Evolutionary conservation across 2,888 invertebrate species (phyloP).

Genomic region (Neoitamus cyanurus): DNA sequence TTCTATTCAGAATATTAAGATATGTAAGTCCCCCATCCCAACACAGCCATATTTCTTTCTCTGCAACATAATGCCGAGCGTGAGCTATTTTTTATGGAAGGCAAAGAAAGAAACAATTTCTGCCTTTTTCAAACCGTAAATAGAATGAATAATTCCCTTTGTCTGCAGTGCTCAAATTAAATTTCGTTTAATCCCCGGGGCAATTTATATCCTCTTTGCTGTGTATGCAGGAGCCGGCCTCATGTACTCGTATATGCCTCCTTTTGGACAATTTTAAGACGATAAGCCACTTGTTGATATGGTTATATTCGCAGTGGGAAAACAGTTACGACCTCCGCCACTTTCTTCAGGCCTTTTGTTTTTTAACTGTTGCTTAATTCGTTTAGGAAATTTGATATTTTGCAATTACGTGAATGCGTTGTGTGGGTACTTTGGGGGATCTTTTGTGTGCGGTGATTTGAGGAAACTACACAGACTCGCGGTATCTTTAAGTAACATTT

Average conservation of each 20-base stretch:
- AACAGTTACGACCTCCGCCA: neutral
- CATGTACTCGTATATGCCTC: neutral
- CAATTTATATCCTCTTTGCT: neutral
- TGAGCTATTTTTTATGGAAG: neutral
- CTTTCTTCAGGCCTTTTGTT: neutral
- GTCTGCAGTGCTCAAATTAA: conserved; percentile 1
- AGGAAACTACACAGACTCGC: neutral
- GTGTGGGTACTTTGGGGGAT: neutral
- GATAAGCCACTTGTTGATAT: conserved; percentile 5
- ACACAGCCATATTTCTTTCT: neutral
- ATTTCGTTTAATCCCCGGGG: neutral
- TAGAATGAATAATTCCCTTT: neutral
- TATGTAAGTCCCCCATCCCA: neutral
- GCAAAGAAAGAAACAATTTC: neutral
- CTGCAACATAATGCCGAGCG: neutral
- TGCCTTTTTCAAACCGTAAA: neutral
- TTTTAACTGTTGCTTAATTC: neutral
- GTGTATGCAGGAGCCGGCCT: neutral
- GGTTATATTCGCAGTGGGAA: neutral
- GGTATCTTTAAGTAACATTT: conserved; percentile 13
- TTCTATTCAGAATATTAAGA: neutral
- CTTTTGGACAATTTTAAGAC: neutral
- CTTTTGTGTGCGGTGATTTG: neutral
- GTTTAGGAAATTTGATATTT: neutral
- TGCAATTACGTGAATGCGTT: neutral